Evolutionary conservation across 2,113 vertebrate genomes (phyloP).

Genomic region (Porphyrio hochstetteri): DNA sequence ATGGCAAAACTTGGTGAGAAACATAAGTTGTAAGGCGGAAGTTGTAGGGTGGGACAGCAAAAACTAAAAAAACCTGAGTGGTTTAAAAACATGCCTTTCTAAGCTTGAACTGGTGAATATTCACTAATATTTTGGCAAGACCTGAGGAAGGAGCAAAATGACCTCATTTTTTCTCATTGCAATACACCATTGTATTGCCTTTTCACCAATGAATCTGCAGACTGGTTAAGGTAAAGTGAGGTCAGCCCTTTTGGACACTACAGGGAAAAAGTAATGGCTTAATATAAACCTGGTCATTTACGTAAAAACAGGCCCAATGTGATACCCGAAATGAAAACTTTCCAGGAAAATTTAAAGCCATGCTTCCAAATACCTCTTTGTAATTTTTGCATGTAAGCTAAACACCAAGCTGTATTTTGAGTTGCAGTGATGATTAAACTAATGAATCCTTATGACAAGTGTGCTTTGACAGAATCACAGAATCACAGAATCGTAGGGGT

Average conservation of each 20-base stretch:
- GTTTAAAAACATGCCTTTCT: not conserved
- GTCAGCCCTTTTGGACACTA: fast-evolving
- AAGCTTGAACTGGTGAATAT: not conserved
- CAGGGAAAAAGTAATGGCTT: not conserved
- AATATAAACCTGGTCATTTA: not conserved
- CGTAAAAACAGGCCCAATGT: not conserved
- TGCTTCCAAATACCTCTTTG: not conserved
- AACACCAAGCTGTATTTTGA: not conserved
- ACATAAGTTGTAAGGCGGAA: not conserved
- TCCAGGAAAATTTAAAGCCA: not conserved
- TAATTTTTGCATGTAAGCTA: not conserved
- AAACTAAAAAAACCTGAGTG: not conserved
- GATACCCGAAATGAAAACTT: not conserved
- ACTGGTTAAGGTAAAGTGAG: not conserved
- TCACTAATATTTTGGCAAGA: not conserved
- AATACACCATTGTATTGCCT: not conserved
- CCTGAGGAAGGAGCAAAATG: not conserved
- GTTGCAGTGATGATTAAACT: no score
- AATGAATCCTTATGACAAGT: no score
- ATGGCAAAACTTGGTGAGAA: not conserved
- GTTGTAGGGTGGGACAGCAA: not conserved
- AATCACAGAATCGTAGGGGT: no score
- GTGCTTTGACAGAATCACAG: no score
- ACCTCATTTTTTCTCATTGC: not conserved
- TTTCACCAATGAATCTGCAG: not conserved